Base-by-base conservation (phyloP, 2,113 vertebrate genomes). In the Nettapus auritus region DNA sequence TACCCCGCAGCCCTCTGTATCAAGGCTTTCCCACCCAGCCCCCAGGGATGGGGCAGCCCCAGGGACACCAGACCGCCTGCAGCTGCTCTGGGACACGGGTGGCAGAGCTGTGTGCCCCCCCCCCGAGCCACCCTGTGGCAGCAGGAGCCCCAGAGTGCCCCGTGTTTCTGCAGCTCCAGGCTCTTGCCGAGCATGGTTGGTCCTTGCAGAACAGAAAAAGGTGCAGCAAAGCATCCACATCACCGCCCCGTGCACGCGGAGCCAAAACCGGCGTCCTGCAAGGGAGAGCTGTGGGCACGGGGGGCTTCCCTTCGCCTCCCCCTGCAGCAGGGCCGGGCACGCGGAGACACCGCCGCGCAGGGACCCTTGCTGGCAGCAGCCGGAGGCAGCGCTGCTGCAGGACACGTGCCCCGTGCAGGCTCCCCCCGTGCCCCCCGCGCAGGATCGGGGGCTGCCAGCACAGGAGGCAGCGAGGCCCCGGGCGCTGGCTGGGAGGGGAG, bases 161-260 rank as follows among this genome's bases (percentile, higher is more conserved):
- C 11, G 7, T 77, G 9, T 84, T 86, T 80, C 93, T 91, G 94
- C 2, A 66, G 91, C 91, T 96, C 36, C 81, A 7, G 86, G 93
- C 93, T 67, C 87, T 86, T 87, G 93, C 91, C 94, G 91, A 92
- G 66, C 74, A 28, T 42, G 48, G 64, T 81, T 78, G 93, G 86
- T 93, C 70, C 87, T 88, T 67, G 62, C 73, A 82, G 69, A 89
- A 87, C 48, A 92, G 60, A 91, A 88, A 18, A 92, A 92, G 46
- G 69, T 94, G 93, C 87, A 60, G 81, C 9, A 87, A 92, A 89
- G 90, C 9, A 83, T 81, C 91, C 12, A 11, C 38, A 68, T 25
- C 14, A 23, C 77, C 80, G 76, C 93, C 64, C 81, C 22, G 89
- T 6, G 2, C 75, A 29, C 6, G 0, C 34, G 1, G 7, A 77